phyloP scores from a whole-genome alignment of 2,113 vertebrate genomes.

The Oryzias melastigma region DNA sequence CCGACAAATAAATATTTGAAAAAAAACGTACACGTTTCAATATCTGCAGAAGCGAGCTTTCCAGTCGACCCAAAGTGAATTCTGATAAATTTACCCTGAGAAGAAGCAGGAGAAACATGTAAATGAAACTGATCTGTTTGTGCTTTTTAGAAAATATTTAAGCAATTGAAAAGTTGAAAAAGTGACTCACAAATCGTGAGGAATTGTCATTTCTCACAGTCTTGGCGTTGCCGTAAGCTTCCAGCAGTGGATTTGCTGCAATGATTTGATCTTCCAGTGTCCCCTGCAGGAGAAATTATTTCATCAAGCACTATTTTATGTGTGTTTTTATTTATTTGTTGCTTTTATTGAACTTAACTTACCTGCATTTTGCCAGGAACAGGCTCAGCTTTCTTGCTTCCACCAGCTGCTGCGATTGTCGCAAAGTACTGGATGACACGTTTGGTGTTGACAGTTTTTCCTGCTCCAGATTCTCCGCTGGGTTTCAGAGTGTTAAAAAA shows the following conservation, averaged over 20 bases:
- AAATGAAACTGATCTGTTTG: not conserved
- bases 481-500: not conserved
- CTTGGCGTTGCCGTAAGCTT: conserved; percentile 87
- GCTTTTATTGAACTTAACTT: conserved; percentile 9
- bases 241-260: conserved; percentile 79
- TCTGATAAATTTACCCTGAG: conserved; percentile 90
- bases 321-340: not conserved
- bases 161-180: not conserved
- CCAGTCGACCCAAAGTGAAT: conserved; percentile 90
- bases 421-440: conserved; percentile 97
- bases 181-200: conserved; percentile 83
- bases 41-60: conserved; percentile 94
- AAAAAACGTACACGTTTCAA: conserved; percentile 89
- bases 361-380: conserved; percentile 82
- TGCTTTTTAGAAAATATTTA: conserved; percentile 22
- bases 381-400: conserved; percentile 52
- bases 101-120: not conserved
- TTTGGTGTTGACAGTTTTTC: conserved; percentile 96
- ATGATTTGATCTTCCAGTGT: conserved; percentile 86
- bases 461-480: conserved; percentile 94
- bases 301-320: not conserved
- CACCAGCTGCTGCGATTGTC: conserved; percentile 89
- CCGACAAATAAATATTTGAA: not conserved
- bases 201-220: conserved; percentile 90
- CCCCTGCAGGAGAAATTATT: conserved; percentile 71